Base-by-base conservation (phyloP, 2,888 invertebrate species). In the Nezara viridula region DNA sequence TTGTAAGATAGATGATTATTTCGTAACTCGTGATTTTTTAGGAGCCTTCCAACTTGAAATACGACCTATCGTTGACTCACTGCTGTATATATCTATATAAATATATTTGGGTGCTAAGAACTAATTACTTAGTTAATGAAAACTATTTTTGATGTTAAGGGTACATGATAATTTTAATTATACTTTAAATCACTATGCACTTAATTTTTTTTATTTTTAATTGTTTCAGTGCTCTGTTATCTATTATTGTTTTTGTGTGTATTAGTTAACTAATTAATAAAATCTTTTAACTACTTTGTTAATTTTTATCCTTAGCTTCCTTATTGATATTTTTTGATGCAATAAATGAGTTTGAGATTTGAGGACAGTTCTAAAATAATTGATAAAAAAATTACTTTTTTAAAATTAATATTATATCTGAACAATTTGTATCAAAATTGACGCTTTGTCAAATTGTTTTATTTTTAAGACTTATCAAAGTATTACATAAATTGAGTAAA, bases 171-270 rank as follows among this genome's bases (percentile, higher is more conserved):
- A 55, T 52, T 86, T 86, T 55, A 60, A 40, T 86, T 52, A n/a
- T 86, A 40, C 40, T 60, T 37, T 86, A 44, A 55, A 86, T 60
- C 86, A 86, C 86, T 86, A 40, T 86, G 86, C 86, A 86, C 86
- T 81, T 81, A n/a, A n/a, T n/a, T 37, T 47, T 81, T 77, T 81
- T 81, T 81, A 81, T n/a, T 81, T 50, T 86, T 86, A 73, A 73
- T 55, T 55, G 37, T 55, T 52, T 55, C 40, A 86, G 55, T 52
- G 86, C 86, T 52, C 55, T 40, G 49, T 86, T 55, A 86, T 86
- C 10, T 86, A 52, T 55, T 40, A 40, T 55, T 55, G 37, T 55
- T 55, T 55, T 55, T 27, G 86, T 86, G 86, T 86, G 86, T 52
- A 86, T 60, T 86, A 55, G 49, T 86, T 86, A 52, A 86, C 55